Evolutionary conservation across 2,888 invertebrate genomes (phyloP).

Genomic region (Elysia crispata): DNA sequence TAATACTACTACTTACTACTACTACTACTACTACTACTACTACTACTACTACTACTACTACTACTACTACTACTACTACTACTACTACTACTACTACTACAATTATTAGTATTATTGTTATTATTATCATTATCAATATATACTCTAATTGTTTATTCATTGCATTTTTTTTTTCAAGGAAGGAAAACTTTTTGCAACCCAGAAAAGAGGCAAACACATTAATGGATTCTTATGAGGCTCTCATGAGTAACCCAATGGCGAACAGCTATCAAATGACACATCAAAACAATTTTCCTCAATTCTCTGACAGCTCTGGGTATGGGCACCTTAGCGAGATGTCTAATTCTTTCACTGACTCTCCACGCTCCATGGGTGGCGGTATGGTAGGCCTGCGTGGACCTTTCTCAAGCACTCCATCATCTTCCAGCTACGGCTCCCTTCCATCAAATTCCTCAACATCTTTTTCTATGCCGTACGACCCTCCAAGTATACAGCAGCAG

Average conservation of each 20-base stretch:
- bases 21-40: too few relatives aligned
- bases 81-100: too few relatives aligned
- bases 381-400: slow-evolving; percentile 21
- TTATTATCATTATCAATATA: too few relatives aligned
- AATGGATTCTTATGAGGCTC: slow-evolving; percentile 45
- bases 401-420: slow-evolving; percentile 16
- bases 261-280: too few relatives aligned
- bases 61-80: too few relatives aligned
- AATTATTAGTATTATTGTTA: too few relatives aligned
- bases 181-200: too few relatives aligned
- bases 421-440: slow-evolving; percentile 29
- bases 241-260: slow-evolving; percentile 39
- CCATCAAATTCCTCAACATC: slow-evolving; percentile 28
- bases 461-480: slow-evolving; percentile 47
- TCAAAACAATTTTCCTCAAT: slow-evolving; percentile 27
- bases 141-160: too few relatives aligned
- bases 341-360: slow-evolving; percentile 31
- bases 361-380: slow-evolving; percentile 2
- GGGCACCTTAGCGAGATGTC: slow-evolving; percentile 30
- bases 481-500: slow-evolving; percentile 41
- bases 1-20: too few relatives aligned
- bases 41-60: too few relatives aligned
- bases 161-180: too few relatives aligned
- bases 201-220: too few relatives aligned
- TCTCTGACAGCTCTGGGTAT: slow-evolving; percentile 20